Percentiles rank a stretch among this genome's conserved stretches.
Evolutionary conservation across 2,797 vertebrate species (phyloP).

Genomic region (Alcedo quadribrachys): DNA sequence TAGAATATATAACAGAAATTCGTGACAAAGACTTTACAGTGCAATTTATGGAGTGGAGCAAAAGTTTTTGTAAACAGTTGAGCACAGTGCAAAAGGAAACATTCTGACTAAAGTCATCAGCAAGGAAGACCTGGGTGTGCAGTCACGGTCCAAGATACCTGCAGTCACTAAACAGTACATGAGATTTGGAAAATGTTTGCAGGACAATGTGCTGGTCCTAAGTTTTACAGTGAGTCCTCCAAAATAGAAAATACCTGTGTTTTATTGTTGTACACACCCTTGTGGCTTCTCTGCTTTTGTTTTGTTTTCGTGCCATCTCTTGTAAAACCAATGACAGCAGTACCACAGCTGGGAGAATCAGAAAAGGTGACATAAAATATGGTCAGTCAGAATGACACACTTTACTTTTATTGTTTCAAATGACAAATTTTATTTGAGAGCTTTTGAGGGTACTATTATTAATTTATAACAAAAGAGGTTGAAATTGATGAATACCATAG

Average conservation of each 20-base stretch:
- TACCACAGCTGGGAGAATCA: neutral
- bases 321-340: neutral
- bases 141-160: neutral
- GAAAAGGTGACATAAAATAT: slow-evolving; percentile 26
- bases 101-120: neutral
- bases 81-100: neutral
- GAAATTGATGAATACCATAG: slow-evolving; percentile 70
- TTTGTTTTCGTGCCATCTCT: neutral
- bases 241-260: neutral
- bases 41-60: neutral
- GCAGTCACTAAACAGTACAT: neutral
- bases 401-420: slow-evolving; percentile 59
- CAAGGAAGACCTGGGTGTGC: neutral
- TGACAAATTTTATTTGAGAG: slow-evolving; percentile 53
- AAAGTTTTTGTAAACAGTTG: neutral
- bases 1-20: neutral
- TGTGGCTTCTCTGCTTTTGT: neutral
- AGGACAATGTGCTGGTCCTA: neutral
- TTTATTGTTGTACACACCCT: neutral
- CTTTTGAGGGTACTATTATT: slow-evolving; percentile 55
- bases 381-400: slow-evolving; percentile 56
- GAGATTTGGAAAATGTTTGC: neutral
- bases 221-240: neutral
- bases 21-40: neutral
- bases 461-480: slow-evolving; percentile 68